Percentiles rank a stretch among this genome's conserved stretches.
These are phyloP conservation scores for Mellivora capensis DNA, from an alignment of 2,113 vertebrate species.

Conservation along the genomic window DNA sequence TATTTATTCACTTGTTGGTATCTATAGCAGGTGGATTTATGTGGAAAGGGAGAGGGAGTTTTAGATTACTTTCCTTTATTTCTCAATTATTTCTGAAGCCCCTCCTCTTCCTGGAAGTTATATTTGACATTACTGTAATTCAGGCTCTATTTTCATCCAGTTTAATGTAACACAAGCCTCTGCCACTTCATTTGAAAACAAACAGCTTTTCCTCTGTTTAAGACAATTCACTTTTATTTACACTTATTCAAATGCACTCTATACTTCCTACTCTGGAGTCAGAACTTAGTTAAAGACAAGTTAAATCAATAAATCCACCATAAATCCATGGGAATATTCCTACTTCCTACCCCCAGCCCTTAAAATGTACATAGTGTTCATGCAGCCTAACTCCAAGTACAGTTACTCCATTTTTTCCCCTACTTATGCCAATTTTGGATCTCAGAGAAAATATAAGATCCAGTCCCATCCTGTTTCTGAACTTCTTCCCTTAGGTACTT, in stretches of 20 bases:
- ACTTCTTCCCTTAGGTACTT: not conserved
- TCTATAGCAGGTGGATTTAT: not conserved
- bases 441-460: not conserved
- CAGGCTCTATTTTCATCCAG: not conserved
- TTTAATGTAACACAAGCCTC: not conserved
- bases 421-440: not conserved
- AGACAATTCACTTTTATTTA: not conserved
- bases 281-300: not conserved
- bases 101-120: constrained; percentile 21
- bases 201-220: not conserved
- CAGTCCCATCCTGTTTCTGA: not conserved
- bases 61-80: constrained; percentile 12
- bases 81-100: constrained; percentile 12
- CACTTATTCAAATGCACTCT: not conserved
- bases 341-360: not conserved
- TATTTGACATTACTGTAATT: not conserved
- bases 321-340: not conserved
- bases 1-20: not conserved
- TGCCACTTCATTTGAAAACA: not conserved
- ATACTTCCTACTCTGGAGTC: not conserved
- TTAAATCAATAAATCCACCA: not conserved
- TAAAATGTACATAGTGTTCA: not conserved
- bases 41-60: not conserved
- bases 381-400: not conserved
- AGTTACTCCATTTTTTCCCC: not conserved